phyloP scores from a whole-genome alignment of 2,888 invertebrate species.

The Plagodis pulveraria region DNA sequence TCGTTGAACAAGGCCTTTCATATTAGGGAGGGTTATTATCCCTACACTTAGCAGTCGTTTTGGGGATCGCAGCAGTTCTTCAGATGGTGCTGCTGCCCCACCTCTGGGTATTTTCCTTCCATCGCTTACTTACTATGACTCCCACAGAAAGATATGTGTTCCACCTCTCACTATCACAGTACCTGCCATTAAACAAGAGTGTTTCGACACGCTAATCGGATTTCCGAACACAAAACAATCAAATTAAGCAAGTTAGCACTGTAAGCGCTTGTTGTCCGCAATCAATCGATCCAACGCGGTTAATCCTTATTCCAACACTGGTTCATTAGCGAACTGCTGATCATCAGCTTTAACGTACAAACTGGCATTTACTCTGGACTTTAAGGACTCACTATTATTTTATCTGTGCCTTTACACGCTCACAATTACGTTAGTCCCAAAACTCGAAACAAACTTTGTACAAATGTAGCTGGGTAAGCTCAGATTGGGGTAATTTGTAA shows the following conservation, averaged over 20 bases:
- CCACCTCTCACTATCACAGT: too few species aligned
- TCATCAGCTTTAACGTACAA: slow-evolving; percentile 1
- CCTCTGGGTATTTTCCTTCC: too few species aligned
- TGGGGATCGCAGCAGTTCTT: too few species aligned
- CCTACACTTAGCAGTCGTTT: too few species aligned
- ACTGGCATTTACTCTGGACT: not conserved
- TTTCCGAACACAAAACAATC: slow-evolving; percentile 8
- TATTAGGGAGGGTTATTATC: too few species aligned
- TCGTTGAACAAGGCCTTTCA: too few species aligned
- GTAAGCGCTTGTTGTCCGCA: slow-evolving; percentile 21
- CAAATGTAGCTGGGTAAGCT: slow-evolving; percentile 22
- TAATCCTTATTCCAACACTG: slow-evolving; percentile 19
- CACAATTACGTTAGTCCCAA: slow-evolving; percentile 9
- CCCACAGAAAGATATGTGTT: too few species aligned
- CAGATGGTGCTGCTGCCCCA: too few species aligned
- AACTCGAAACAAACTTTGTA: slow-evolving; percentile 20
- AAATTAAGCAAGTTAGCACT: slow-evolving; percentile 13
- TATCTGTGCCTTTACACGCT: slow-evolving; percentile 3
- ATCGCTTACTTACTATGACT: too few species aligned
- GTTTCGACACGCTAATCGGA: slow-evolving; percentile 1
- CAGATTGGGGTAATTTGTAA: slow-evolving; percentile 22
- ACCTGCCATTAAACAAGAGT: not conserved
- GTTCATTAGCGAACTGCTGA: slow-evolving; percentile 38
- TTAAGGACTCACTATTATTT: not conserved
- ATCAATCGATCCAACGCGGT: slow-evolving; percentile 35